These are phyloP conservation scores for Callopanchax toddi DNA, from an alignment of 2,113 vertebrate species.

Conservation along the genomic window DNA sequence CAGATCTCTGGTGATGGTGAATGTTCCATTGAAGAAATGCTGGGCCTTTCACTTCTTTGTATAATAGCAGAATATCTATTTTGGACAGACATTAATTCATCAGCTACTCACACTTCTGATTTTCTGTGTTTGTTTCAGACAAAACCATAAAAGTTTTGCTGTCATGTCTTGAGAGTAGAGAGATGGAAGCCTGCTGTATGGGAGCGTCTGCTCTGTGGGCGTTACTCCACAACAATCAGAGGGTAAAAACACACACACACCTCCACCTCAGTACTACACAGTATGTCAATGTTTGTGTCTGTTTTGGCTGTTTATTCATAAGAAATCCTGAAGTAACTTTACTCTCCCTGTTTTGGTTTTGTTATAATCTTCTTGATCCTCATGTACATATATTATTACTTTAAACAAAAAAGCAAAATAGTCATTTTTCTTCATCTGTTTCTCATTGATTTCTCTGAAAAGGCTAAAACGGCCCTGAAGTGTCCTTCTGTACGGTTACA, in stretches of 20 bases:
- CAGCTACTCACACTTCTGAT: too few species aligned
- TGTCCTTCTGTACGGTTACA: conserved; percentile 87
- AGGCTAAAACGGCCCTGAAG: conserved; percentile 95
- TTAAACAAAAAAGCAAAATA: too few species aligned
- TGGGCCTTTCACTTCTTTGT: too few species aligned
- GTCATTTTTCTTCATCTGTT: conserved; percentile 13
- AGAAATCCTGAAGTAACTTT: too few species aligned
- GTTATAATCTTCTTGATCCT: too few species aligned
- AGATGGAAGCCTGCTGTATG: conserved; percentile 77
- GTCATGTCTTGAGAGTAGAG: conserved; percentile 85
- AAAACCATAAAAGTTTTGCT: conserved; percentile 83
- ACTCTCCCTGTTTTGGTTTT: too few species aligned
- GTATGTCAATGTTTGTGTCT: conserved; percentile 7
- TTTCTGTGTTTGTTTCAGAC: conserved; percentile 80
- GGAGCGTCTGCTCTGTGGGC: conserved; percentile 94
- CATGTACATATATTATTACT: too few species aligned
- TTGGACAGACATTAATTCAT: too few species aligned
- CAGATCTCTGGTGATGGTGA: too few species aligned
- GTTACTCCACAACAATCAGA: conserved; percentile 91
- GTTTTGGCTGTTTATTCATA: background rate
- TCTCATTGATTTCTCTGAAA: conserved; percentile 42
- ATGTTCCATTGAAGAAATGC: too few species aligned
- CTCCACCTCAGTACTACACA: background rate
- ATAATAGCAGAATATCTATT: too few species aligned
- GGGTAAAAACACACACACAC: conserved; percentile 76